Evolutionary conservation across 2,888 invertebrate species (phyloP), one percentile per base, ranked within the genome.

Genomic region (Rhingia rostrata): DNA sequence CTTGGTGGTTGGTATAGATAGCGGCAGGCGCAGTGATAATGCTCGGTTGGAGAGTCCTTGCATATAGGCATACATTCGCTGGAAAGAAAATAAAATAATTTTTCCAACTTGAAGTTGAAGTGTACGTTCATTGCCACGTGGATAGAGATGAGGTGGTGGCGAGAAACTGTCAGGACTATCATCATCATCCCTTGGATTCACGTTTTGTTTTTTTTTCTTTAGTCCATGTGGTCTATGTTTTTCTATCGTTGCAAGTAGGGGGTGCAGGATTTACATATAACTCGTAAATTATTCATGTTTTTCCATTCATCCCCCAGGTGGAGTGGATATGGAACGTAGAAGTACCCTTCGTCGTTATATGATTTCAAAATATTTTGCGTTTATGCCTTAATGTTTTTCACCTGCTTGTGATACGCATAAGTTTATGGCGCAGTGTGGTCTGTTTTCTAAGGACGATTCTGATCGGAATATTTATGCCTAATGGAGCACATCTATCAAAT

Each of bases 281-380:
- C 80, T 70, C 61, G 69, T 80, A 84, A 84, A 75, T 80, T 80
- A 84, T 84, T 84, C 80, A 84, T 80, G 74, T 75, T 75, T 63
- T 53, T 22, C 64, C 32, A 51, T 51, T 39, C 45, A 51, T 9
- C 14, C 54, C 4, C 47, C 32, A 10, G 35, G 22, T 45, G 30
- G 10, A 32, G 1, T 4, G 37, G 10, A n/a, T 22, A 2, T 22
- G 33, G 30, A 37, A 41, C 5, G 56, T 33, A 22, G 5, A 51
- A 47, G 54, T 33, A 41, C 61, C 43, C 51, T 64, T 64, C 9
- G 9, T 12, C 33, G 9, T 63, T 66, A 41, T 22, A 5, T 14
- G 47, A 43, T 45, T 53, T 47, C 6, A 14, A 73, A n/a, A 49
- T 58, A n/a, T 74, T 74, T 33, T 37, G 6, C 47, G 54, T 43